A percentile compares a stretch with the other conserved stretches of the same genome.
Conservation (phyloP, 2,113 vertebrate species). For the Sander lucioperca region DNA sequence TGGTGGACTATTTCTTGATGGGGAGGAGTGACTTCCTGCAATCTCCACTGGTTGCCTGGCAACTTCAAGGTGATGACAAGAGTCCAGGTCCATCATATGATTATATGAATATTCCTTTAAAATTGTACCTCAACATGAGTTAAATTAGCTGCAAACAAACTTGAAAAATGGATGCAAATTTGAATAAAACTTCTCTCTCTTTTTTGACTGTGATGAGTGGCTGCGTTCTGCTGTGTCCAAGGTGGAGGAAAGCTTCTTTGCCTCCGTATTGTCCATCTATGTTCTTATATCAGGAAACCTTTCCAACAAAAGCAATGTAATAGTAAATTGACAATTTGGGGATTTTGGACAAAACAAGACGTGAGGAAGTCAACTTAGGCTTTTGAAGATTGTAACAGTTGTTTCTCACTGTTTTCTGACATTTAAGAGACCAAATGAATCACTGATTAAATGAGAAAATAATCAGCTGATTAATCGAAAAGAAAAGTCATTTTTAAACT, state of each 20-base stretch:
- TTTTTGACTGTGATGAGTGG: not conserved
- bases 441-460: not conserved
- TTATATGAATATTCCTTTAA: not conserved
- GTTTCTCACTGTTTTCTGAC: not conserved
- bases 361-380: not conserved
- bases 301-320: not conserved
- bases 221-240: not conserved
- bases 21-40: constrained; percentile 2
- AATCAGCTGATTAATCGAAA: not conserved
- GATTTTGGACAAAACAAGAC: not conserved
- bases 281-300: not conserved
- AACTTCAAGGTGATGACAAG: constrained; percentile 12
- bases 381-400: not conserved
- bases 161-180: not conserved
- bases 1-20: constrained; percentile 15
- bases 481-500: not conserved
- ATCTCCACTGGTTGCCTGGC: constrained; percentile 15
- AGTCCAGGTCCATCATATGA: not conserved
- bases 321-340: not conserved
- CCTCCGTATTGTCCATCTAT: not conserved
- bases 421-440: not conserved
- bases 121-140: not conserved
- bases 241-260: not conserved
- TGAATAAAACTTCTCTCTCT: not conserved
- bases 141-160: not conserved